A percentile compares a stretch with the other conserved stretches of the same genome.
These are phyloP conservation scores for Drosophila repletoides DNA, from an alignment of 1,140 invertebrate genomes.

Conservation along the genomic window DNA sequence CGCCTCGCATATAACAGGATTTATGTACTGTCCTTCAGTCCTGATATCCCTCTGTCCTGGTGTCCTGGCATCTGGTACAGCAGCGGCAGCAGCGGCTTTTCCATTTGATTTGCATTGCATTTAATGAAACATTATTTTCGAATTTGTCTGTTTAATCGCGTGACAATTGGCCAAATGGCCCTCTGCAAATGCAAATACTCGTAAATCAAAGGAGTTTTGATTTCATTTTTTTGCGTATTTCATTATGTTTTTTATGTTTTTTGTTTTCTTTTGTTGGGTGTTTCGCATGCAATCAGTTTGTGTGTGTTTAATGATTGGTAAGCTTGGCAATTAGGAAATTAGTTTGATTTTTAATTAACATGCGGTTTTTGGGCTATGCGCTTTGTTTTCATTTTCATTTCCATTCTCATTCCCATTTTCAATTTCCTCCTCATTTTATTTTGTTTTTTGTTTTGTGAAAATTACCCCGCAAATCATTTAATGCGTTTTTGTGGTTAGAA, in stretches of 20 bases:
- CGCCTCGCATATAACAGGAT: too few relatives aligned
- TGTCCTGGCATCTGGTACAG: constrained; percentile 56
- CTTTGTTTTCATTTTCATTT: constrained; percentile 51
- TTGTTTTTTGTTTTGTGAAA: constrained; percentile 54
- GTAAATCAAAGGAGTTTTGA: constrained; percentile 68
- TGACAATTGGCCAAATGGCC: constrained; percentile 72
- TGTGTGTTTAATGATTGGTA: constrained; percentile 74
- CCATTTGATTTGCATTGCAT: constrained; percentile 77
- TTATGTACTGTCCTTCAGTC: constrained; percentile 59
- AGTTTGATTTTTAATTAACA: constrained; percentile 81
- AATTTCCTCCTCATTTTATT: constrained; percentile 18
- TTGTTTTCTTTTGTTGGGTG: background rate
- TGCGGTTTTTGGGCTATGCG: constrained; percentile 59
- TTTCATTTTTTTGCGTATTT: constrained; percentile 6
- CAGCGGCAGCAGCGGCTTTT: constrained; percentile 45
- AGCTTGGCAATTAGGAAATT: constrained; percentile 80
- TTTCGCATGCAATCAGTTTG: constrained; percentile 36
- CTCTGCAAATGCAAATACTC: too few relatives aligned
- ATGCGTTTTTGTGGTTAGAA: constrained; percentile 77
- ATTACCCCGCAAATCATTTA: constrained; percentile 71
- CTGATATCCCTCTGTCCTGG: background rate
- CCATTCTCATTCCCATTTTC: constrained; percentile 9
- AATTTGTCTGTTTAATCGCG: constrained; percentile 80
- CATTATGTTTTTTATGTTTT: constrained; percentile 4
- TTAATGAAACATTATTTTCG: constrained; percentile 81